Evolutionary conservation across 2,888 invertebrate genomes (phyloP), one percentile per base, ranked within the genome.

Genomic region (Mythimna lalbum): DNA sequence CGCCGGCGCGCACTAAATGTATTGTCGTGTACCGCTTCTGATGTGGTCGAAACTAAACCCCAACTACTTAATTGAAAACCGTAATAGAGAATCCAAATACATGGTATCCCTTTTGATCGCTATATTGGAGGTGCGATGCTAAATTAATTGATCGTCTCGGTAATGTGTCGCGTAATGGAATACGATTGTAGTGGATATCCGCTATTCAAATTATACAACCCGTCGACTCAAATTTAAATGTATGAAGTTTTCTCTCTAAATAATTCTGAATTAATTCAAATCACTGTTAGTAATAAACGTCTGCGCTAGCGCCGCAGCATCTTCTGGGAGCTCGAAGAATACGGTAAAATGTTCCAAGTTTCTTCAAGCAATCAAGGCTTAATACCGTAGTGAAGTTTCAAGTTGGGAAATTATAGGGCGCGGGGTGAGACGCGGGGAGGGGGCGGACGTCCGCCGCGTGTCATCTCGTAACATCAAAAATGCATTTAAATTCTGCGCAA

Each of bases 381-480:
- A 95, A 95, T 95, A 95, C 93, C 94, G 95, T 95, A 94, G 93
- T 95, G 95, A 95, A 95, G 96, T 95, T 95, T 94, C 94, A 92
- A 95, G 93, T 95, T 96, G 94, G 95, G 93, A 95, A 96, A 96
- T 96, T 96, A 96, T 95, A 95, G 95, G 95, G 91, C 91, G 91
- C 89, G 90, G 91, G 90, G 88, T 84, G 91, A 86, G 89, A 81
- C 86, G 88, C 82, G 89, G 89, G 81, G 43, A 43, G 43, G 43
- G 83, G 90, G 92, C 92, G 93, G 93, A 93, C 93, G 95, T 94
- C 95, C 95, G 95, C 95, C 93, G 95, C 94, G 95, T 96, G 96
- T 96, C 96, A 96, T 96, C 95, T 95, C 95, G 94, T 95, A 94
- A 96, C 96, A 96, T 95, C 96, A 96, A 96, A 96, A 96, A 96